These are phyloP conservation scores for Tachuris rubrigastra DNA, from an alignment of 2,113 vertebrate genomes.

Conservation along the genomic window DNA sequence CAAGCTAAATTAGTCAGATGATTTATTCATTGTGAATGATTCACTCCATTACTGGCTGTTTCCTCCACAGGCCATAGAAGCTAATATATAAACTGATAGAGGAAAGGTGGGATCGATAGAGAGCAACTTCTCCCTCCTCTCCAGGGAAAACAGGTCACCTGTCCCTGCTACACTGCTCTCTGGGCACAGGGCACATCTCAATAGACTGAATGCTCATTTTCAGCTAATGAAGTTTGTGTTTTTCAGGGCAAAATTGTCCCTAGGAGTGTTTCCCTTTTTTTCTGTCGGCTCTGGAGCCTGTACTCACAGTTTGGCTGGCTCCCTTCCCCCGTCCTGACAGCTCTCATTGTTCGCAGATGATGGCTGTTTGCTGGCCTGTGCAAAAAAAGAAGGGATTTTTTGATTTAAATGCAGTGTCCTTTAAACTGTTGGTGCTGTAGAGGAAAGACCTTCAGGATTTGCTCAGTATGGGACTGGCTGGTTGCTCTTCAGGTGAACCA, in stretches of 20 bases:
- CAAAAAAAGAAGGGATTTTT: background rate
- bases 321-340: constrained; percentile 30
- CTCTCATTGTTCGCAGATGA: constrained; percentile 56
- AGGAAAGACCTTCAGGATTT: background rate
- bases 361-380: background rate
- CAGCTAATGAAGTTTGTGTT: background rate
- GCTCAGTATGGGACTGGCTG: accelerated
- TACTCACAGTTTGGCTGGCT: background rate
- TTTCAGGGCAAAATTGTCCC: background rate
- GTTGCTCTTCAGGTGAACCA: background rate
- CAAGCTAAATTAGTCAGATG: constrained; percentile 44
- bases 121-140: background rate
- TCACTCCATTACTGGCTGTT: constrained; percentile 26
- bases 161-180: background rate
- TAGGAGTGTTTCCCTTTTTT: background rate
- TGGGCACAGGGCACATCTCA: background rate
- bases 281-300: background rate
- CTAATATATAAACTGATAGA: constrained; percentile 14
- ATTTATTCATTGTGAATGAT: constrained; percentile 41
- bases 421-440: background rate
- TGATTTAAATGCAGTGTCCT: background rate
- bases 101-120: constrained; percentile 1
- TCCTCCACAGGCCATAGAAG: background rate
- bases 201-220: background rate
- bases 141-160: constrained; percentile 42